Base-by-base conservation (phyloP, 1,140 invertebrate genomes). In the Nasonia longicornis region DNA sequence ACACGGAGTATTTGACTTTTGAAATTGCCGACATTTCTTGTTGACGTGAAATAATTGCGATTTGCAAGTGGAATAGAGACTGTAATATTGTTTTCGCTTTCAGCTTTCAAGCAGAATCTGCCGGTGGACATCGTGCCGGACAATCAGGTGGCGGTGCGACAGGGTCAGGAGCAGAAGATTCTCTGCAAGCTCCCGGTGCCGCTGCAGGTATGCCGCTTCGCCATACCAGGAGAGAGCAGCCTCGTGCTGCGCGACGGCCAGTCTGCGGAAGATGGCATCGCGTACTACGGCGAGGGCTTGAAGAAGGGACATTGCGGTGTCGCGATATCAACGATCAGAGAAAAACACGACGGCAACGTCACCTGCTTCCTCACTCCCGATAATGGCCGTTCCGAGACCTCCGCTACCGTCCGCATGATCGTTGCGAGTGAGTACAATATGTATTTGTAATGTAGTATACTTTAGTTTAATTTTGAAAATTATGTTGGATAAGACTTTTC, bases 281-380 rank as follows among this genome's bases (percentile, higher is more conserved):
- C 88, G 7, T 94, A 94, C 85, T 91, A 87, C 78, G 94, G 94
- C 2, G 85, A 85, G 0, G 93, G 93, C 2, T 81, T 93, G 0
- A 87, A 92, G 71, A 85, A 86, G 20, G 95, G 95, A 1, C 91
- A 95, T 80, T 96, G 95, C 84, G 95, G 95, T 2, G 92, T 94
- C 6, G 91, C 88, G 22, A 94, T 96, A 66, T 88, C 92, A 14
- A 89, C 89, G 45, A 92, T 95, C 6, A 92, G 91, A 77, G 93
- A 94, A 58, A 90, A 88, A 76, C 91, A 94, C 84, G 94, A 96
- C 86, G 95, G 95, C 2, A 90, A 92, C 69, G 92, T 95, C 79
- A 93, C 92, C 69, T 96, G 95, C 85, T 92, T 90, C 20, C 84
- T 95, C 38, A 92, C 92, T 0, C 89, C 93, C 0, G 83, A 86